phyloP scores from a whole-genome alignment of 2,888 invertebrate species.

The Leptinotarsa haldemani region DNA sequence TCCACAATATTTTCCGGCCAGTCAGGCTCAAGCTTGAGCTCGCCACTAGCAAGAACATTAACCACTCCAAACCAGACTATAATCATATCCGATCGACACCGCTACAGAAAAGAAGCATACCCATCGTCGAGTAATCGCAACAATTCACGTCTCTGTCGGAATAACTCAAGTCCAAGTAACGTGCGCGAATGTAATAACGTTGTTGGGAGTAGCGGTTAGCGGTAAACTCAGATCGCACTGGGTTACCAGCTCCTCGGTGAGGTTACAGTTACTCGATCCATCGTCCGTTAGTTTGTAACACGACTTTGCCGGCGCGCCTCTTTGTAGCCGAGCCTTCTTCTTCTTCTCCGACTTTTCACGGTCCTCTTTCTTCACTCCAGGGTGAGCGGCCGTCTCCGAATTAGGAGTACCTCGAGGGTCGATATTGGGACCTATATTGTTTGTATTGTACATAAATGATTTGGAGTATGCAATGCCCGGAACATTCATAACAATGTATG shows the following conservation, averaged over 20 bases:
- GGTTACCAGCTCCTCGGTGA: slow-evolving; percentile 55
- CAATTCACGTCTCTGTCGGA: neutral
- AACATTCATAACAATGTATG: too few species aligned
- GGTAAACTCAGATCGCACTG: slow-evolving; percentile 52
- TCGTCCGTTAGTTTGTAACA: slow-evolving; percentile 50
- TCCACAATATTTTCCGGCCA: too few species aligned
- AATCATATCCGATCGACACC: too few species aligned
- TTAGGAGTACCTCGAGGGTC: too few species aligned
- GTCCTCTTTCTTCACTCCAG: neutral
- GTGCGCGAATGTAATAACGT: slow-evolving; percentile 2
- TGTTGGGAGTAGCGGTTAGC: slow-evolving; percentile 51
- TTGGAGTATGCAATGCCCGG: too few species aligned
- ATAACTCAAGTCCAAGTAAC: neutral
- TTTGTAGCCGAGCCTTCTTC: slow-evolving; percentile 10
- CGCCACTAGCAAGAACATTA: too few species aligned
- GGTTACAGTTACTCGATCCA: slow-evolving; percentile 46
- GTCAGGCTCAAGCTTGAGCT: too few species aligned
- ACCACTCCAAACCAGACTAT: too few species aligned
- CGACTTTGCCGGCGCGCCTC: slow-evolving; percentile 40
- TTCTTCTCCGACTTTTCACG: neutral
- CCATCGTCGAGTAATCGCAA: neutral
- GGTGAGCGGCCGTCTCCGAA: too few species aligned
- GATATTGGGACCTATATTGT: too few species aligned
- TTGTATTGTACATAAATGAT: too few species aligned
- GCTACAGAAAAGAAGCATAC: too few species aligned